These are phyloP conservation scores for Panurus biarmicus DNA, from an alignment of 2,113 vertebrate genomes.

Conservation along the genomic window DNA sequence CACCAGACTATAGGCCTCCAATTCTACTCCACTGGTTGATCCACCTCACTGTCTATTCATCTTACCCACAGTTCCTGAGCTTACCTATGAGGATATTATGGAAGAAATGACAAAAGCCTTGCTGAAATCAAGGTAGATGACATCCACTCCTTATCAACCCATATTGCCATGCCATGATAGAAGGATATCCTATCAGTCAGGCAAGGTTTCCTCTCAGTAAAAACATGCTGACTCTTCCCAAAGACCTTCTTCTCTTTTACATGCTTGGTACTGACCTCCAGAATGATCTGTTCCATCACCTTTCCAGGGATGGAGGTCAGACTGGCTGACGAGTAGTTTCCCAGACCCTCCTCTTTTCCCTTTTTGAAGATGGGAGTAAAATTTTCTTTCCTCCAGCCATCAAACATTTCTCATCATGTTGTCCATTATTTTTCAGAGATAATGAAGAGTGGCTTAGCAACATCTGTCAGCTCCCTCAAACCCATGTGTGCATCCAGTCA, in stretches of 20 bases:
- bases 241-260: background rate
- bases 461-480: background rate
- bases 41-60: too few relatives aligned
- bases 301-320: background rate
- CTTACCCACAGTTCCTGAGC: too few relatives aligned
- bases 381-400: background rate
- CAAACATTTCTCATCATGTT: background rate
- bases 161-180: background rate
- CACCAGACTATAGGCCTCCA: too few relatives aligned
- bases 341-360: background rate
- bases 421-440: background rate
- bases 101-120: background rate
- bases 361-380: background rate
- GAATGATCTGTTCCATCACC: background rate
- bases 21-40: background rate
- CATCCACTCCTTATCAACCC: background rate
- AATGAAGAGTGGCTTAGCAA: background rate
- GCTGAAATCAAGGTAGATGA: background rate
- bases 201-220: background rate
- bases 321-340: background rate
- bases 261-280: background rate
- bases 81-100: background rate
- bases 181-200: background rate
- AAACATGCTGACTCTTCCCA: background rate
- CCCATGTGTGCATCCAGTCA: accelerated